Evolutionary conservation across 2,888 invertebrate species (phyloP).

Genomic region (Watsonalla binaria): DNA sequence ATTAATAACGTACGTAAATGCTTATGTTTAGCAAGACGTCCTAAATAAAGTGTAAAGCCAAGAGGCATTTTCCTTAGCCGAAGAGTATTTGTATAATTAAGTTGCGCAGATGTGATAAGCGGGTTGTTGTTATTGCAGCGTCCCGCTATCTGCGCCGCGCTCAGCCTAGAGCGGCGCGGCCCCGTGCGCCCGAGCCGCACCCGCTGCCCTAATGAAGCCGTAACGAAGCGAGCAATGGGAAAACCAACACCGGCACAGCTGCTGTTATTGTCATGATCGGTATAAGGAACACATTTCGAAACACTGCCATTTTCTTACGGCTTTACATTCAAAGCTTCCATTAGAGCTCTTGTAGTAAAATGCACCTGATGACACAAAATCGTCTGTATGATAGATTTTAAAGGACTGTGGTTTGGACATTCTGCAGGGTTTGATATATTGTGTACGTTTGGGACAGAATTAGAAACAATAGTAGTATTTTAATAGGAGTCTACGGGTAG

Average conservation of each 20-base stretch:
- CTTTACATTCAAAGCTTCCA: constrained; percentile 24
- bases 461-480: too few relatives aligned
- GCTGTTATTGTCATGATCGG: constrained; percentile 57
- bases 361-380: neutral
- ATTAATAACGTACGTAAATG: too few relatives aligned
- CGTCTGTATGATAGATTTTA: neutral
- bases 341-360: constrained; percentile 9
- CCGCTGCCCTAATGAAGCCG: constrained; percentile 62
- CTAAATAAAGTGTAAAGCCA: neutral
- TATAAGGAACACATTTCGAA: constrained; percentile 40
- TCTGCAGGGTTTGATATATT: too few relatives aligned
- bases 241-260: constrained; percentile 59
- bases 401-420: too few relatives aligned
- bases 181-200: constrained; percentile 23
- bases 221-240: constrained; percentile 58
- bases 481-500: too few relatives aligned
- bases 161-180: neutral
- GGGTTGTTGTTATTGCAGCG: neutral
- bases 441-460: too few relatives aligned
- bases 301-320: constrained; percentile 33
- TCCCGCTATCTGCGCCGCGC: neutral
- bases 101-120: neutral
- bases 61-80: neutral
- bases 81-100: neutral
- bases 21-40: neutral